phyloP scores from a whole-genome alignment of 2,797 vertebrate species.

The Urocyon cinereoargenteus region DNA sequence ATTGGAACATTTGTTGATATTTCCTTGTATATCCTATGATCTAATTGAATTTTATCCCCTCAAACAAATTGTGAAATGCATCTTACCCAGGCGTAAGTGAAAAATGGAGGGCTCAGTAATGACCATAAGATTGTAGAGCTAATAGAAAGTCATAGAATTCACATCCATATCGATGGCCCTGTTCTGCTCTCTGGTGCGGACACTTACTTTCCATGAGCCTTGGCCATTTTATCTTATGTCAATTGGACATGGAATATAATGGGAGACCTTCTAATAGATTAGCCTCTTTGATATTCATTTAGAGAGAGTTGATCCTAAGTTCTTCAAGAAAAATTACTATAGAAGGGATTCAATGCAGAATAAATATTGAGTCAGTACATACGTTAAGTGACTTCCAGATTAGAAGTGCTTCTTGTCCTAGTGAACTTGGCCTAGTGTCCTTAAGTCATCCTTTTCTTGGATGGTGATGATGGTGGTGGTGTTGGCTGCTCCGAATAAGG shows the following conservation, averaged over 20 bases:
- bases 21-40: background rate
- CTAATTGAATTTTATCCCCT: background rate
- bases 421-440: background rate
- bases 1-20: background rate
- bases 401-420: background rate
- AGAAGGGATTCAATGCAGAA: background rate
- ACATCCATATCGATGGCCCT: background rate
- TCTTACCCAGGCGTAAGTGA: slow-evolving; percentile 1
- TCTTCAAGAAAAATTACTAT: background rate
- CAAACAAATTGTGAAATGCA: background rate
- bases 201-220: background rate
- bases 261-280: background rate
- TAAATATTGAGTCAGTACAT: background rate
- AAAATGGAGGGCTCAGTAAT: background rate
- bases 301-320: background rate
- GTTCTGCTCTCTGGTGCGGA: rapidly evolving
- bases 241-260: background rate
- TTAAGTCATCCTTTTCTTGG: background rate
- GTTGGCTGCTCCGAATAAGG: background rate
- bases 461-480: background rate
- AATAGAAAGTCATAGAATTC: background rate
- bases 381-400: background rate
- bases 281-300: background rate
- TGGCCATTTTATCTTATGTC: background rate
- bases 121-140: background rate